Conservation (phyloP, 2,888 invertebrate genomes). For the Catotricha subobsoleta region DNA sequence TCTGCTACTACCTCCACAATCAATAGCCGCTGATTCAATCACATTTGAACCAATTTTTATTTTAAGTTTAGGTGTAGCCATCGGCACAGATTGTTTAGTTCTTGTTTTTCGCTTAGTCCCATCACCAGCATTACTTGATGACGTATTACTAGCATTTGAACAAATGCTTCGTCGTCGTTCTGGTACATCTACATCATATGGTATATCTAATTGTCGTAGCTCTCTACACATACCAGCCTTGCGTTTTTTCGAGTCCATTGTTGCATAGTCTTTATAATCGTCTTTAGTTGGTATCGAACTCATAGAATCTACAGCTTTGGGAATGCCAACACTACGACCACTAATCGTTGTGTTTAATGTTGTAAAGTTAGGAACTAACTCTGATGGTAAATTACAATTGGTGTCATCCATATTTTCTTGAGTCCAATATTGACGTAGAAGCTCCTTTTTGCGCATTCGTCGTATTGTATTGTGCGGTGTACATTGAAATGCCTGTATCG, state of each 20-base stretch:
- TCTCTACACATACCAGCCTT: constrained; percentile 39
- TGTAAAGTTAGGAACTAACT: constrained; percentile 1
- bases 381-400: constrained; percentile 32
- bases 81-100: constrained; percentile 24
- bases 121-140: not conserved
- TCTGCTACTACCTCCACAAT: constrained; percentile 11
- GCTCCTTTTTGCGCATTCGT: constrained; percentile 77
- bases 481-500: constrained; percentile 13
- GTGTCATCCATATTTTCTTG: constrained; percentile 73
- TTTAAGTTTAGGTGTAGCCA: constrained; percentile 51
- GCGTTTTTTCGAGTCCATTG: constrained; percentile 51
- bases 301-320: constrained; percentile 79
- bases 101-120: constrained; percentile 23
- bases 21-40: constrained; percentile 20
- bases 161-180: constrained; percentile 34
- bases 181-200: constrained; percentile 35
- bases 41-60: constrained; percentile 51
- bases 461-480: constrained; percentile 47
- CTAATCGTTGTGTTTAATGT: constrained; percentile 36
- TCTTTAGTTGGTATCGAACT: constrained; percentile 71
- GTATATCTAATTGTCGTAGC: constrained; percentile 42
- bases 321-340: constrained; percentile 36
- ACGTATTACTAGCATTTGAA: constrained; percentile 20
- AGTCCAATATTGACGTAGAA: constrained; percentile 67
- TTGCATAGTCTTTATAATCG: constrained; percentile 51